Evolutionary conservation across 2,113 vertebrate genomes (phyloP).

Genomic region (Rhinoptilus africanus): DNA sequence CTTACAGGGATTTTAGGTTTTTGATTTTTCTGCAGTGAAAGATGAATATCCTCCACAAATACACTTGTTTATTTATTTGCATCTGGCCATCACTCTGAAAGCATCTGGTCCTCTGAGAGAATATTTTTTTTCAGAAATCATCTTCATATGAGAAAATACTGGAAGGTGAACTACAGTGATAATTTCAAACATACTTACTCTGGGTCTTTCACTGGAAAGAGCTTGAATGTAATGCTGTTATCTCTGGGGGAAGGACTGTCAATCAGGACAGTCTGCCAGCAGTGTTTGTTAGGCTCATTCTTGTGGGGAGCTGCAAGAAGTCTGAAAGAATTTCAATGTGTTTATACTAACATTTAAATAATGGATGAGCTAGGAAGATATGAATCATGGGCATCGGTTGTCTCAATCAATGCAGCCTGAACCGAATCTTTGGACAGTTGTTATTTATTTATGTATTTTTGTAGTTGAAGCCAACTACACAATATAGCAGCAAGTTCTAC

Average conservation of each 20-base stretch:
- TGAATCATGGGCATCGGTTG: slow-evolving; percentile 20
- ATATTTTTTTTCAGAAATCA: not conserved
- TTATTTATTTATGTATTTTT: slow-evolving; percentile 33
- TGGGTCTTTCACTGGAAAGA: not conserved
- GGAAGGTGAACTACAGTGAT: not conserved
- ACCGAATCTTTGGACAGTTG: not conserved
- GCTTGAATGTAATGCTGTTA: not conserved
- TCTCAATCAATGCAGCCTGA: slow-evolving; percentile 3
- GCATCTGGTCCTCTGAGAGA: not conserved
- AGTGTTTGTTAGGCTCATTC: not conserved
- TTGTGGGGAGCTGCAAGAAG: not conserved
- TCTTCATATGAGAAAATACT: slow-evolving; percentile 7
- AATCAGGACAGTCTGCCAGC: not conserved
- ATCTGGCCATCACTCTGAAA: not conserved
- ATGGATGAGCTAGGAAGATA: slow-evolving; percentile 20
- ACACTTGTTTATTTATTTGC: not conserved
- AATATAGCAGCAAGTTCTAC: not conserved
- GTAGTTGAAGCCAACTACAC: slow-evolving; percentile 1
- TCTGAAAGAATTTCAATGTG: slow-evolving; percentile 25
- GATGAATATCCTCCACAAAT: not conserved
- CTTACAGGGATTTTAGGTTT: not conserved
- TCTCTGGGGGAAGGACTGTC: slow-evolving; percentile 1
- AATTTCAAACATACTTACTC: slow-evolving; percentile 32
- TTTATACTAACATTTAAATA: slow-evolving; percentile 37
- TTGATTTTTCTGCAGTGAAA: not conserved